These are phyloP conservation scores for Dunckerocampus dactyliophorus DNA, from an alignment of 2,113 vertebrate genomes.

Conservation along the genomic window DNA sequence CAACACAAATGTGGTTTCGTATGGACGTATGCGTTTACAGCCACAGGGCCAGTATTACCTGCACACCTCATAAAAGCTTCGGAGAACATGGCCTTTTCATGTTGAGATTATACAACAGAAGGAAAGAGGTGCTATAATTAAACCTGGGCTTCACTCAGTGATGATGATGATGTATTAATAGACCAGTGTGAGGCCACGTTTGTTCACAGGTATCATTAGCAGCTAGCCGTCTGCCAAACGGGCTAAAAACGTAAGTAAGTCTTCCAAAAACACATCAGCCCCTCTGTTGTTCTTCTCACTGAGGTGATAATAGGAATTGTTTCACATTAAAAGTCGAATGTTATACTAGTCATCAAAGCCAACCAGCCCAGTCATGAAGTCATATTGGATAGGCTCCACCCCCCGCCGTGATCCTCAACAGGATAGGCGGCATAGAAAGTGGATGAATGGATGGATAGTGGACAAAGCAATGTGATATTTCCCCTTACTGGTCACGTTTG, in stretches of 20 bases:
- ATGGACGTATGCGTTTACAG: slow-evolving; percentile 12
- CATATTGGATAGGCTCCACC: too few relatives aligned
- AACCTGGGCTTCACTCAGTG: slow-evolving; percentile 45
- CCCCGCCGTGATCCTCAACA: too few relatives aligned
- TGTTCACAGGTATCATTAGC: slow-evolving; percentile 43
- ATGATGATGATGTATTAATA: slow-evolving; percentile 65
- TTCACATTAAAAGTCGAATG: too few relatives aligned
- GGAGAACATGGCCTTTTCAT: slow-evolving; percentile 27
- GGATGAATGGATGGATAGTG: too few relatives aligned
- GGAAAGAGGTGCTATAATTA: slow-evolving; percentile 68
- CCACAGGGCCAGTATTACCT: slow-evolving; percentile 16
- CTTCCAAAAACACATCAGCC: not conserved
- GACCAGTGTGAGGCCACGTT: slow-evolving; percentile 56
- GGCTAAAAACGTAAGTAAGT: not conserved
- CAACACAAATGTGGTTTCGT: not conserved
- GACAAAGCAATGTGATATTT: too few relatives aligned
- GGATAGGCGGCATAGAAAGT: too few relatives aligned
- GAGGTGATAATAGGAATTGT: not conserved
- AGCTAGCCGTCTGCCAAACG: slow-evolving; percentile 2
- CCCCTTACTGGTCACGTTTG: too few relatives aligned
- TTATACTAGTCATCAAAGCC: too few relatives aligned
- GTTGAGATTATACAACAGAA: slow-evolving; percentile 47
- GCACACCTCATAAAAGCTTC: slow-evolving; percentile 21
- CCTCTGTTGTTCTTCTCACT: not conserved
- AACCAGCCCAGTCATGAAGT: too few relatives aligned